Percentiles rank a stretch among this genome's conserved stretches.
Evolutionary conservation across 2,797 vertebrate species (phyloP).

Genomic region (Brotula barbata): DNA sequence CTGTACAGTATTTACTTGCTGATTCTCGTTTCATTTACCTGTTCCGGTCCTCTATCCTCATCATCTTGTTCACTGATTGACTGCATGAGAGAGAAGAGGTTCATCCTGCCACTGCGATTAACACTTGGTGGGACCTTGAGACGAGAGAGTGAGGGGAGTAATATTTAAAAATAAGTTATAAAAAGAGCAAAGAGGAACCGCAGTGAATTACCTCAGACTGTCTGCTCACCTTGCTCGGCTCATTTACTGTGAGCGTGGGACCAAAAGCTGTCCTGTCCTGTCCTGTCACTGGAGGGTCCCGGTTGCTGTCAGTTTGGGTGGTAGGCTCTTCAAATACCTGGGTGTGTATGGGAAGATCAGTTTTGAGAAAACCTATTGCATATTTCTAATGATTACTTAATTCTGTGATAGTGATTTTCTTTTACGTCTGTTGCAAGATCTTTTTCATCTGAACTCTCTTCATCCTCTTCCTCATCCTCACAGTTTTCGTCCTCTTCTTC

Average conservation of each 20-base stretch:
- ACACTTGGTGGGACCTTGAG: constrained; percentile 60
- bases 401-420: neutral
- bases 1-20: no score
- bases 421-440: constrained; percentile 48
- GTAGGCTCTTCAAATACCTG: constrained; percentile 71
- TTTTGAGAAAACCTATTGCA: neutral
- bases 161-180: neutral
- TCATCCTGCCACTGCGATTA: constrained; percentile 86
- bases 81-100: constrained; percentile 91
- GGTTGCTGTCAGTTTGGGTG: neutral
- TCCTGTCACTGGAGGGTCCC: constrained; percentile 3
- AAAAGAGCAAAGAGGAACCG: neutral
- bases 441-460: constrained; percentile 49
- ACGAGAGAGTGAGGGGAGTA: constrained; percentile 10
- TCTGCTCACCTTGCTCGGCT: constrained; percentile 67
- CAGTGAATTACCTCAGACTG: neutral
- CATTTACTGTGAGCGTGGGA: constrained; percentile 70
- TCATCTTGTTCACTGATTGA: constrained; percentile 88
- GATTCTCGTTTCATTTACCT: constrained; percentile 62
- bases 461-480: constrained; percentile 52
- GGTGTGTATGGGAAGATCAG: constrained; percentile 8
- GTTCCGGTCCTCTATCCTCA: constrained; percentile 61
- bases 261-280: neutral
- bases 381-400: neutral
- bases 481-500: constrained; percentile 46